A percentile compares a stretch with the other conserved stretches of the same genome.
phyloP scores from a whole-genome alignment of 2,797 vertebrate species.

The Thamnophis elegans region DNA sequence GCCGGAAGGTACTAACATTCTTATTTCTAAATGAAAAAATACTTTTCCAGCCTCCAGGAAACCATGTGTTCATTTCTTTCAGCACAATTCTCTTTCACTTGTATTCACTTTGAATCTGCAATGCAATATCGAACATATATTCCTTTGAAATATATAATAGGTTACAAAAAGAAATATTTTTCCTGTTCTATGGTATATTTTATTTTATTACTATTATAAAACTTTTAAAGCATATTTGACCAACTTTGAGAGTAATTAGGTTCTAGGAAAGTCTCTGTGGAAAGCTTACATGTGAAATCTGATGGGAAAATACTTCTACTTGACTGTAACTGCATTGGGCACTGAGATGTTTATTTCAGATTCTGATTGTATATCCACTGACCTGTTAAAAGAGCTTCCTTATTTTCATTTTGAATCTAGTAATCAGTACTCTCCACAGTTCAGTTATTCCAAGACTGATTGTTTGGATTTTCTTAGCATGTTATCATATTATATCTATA shows the following conservation, averaged over 20 bases:
- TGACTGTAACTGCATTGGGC: background rate
- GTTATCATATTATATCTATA: conserved; percentile 8
- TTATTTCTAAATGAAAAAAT: background rate
- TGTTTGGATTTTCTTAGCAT: background rate
- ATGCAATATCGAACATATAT: background rate
- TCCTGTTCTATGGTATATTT: background rate
- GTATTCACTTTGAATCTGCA: background rate
- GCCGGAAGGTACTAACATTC: background rate
- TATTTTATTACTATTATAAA: background rate
- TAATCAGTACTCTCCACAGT: background rate
- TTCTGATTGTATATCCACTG: background rate
- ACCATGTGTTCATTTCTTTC: background rate
- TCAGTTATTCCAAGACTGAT: conserved; percentile 1
- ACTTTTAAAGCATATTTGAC: conserved; percentile 14
- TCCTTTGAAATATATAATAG: background rate
- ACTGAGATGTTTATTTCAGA: conserved; percentile 18
- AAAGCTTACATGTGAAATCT: background rate
- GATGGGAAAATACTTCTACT: background rate
- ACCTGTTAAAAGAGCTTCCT: background rate
- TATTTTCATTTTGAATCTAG: background rate
- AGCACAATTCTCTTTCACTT: background rate
- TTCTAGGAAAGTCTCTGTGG: background rate
- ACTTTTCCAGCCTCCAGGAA: background rate
- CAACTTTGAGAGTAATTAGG: background rate
- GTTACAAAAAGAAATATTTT: background rate